These are phyloP conservation scores for Holacanthella duospinosa DNA, from an alignment of 2,888 invertebrate genomes.

Conservation along the genomic window DNA sequence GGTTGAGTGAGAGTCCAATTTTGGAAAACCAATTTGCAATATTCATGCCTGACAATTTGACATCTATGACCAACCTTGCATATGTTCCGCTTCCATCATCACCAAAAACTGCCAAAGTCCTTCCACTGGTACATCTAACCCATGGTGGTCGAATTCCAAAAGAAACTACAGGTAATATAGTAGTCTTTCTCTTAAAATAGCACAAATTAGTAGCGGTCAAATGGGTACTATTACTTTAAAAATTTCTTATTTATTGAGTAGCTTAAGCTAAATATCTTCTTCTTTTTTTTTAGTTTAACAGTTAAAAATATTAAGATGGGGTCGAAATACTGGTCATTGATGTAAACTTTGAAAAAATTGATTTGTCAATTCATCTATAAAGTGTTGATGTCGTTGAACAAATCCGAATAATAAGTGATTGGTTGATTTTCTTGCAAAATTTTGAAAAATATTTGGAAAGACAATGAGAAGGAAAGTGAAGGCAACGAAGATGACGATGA, in stretches of 20 bases:
- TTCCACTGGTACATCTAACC: background rate
- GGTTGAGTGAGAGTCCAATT: too few species aligned
- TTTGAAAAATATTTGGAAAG: conserved; percentile 21
- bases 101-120: too few species aligned
- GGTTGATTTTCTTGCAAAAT: background rate
- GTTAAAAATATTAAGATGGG: background rate
- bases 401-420: too few species aligned
- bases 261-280: background rate
- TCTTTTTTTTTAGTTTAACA: background rate
- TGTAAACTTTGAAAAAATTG: background rate
- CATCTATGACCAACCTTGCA: background rate
- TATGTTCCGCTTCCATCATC: background rate
- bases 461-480: conserved; percentile 26
- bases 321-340: background rate
- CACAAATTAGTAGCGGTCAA: too few species aligned
- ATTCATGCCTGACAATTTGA: background rate
- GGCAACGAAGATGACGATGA: conserved; percentile 32
- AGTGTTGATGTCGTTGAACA: background rate
- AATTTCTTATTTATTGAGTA: too few species aligned
- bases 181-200: background rate
- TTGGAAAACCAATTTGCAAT: too few species aligned
- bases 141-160: background rate
- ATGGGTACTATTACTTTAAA: too few species aligned
- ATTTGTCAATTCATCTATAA: background rate
- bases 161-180: background rate